A percentile compares a stretch with the other conserved stretches of the same genome.
These are phyloP conservation scores for Oreochromis mossambicus DNA, from an alignment of 2,797 vertebrate genomes.

Conservation along the genomic window DNA sequence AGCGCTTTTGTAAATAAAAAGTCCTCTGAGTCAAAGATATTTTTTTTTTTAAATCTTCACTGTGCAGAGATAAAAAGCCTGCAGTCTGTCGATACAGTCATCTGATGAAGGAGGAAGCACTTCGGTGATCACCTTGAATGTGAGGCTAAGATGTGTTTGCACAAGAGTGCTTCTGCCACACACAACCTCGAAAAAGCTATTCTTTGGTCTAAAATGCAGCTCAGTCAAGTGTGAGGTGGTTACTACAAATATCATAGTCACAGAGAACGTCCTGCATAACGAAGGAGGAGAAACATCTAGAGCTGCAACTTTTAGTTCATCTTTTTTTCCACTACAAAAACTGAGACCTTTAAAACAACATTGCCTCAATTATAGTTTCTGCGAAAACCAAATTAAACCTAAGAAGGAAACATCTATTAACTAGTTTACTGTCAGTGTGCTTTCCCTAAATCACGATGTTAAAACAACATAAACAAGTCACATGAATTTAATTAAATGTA, in stretches of 20 bases:
- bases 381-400: neutral
- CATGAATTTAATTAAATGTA: neutral
- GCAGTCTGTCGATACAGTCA: neutral
- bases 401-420: neutral
- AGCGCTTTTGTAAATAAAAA: neutral
- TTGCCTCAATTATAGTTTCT: neutral
- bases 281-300: neutral
- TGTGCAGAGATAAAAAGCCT: neutral
- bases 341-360: neutral
- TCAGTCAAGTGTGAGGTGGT: neutral
- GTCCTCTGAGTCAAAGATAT: neutral
- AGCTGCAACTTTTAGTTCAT: neutral
- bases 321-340: neutral
- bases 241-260: neutral
- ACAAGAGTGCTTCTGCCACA: neutral
- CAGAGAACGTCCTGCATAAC: neutral
- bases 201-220: neutral
- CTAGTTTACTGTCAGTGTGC: neutral
- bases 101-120: neutral
- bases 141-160: neutral
- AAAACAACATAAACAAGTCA: neutral
- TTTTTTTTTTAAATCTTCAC: fast-evolving
- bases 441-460: neutral
- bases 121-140: neutral
- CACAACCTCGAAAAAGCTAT: neutral